These are phyloP conservation scores for Drosophila parthenogenetica DNA, from an alignment of 2,888 invertebrate genomes.

Conservation along the genomic window DNA sequence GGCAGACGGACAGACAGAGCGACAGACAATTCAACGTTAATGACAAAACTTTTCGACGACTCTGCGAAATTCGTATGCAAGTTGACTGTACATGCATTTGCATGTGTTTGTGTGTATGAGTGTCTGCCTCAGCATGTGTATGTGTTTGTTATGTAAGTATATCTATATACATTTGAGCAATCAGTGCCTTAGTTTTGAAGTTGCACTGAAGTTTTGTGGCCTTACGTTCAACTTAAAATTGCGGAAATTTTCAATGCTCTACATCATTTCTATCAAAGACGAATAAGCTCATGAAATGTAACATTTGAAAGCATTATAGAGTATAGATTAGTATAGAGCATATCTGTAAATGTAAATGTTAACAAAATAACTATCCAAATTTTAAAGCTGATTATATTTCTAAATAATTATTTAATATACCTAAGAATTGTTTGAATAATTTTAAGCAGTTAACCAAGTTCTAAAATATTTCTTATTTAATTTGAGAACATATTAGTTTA, in stretches of 20 bases:
- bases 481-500: too few relatives aligned
- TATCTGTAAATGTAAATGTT: too few relatives aligned
- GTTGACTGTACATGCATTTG: conserved; percentile 42
- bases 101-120: conserved; percentile 27
- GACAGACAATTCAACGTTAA: conserved; percentile 67
- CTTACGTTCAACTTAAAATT: conserved; percentile 52
- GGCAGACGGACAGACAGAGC: conserved; percentile 35
- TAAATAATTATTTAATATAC: too few relatives aligned
- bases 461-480: too few relatives aligned
- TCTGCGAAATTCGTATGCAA: conserved; percentile 69
- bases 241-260: conserved; percentile 39
- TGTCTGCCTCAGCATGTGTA: conserved; percentile 5
- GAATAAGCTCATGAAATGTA: neutral
- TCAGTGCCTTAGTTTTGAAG: conserved; percentile 68
- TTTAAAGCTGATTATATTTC: too few relatives aligned
- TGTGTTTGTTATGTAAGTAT: conserved; percentile 33
- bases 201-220: conserved; percentile 71
- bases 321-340: neutral
- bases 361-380: too few relatives aligned
- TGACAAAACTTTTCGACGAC: conserved; percentile 79
- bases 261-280: neutral
- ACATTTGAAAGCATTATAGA: neutral
- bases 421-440: too few relatives aligned
- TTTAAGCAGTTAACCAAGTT: too few relatives aligned
- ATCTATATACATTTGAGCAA: conserved; percentile 58